Conservation (phyloP, 2,888 invertebrate species). For the Gonocerus acuteangulatus region DNA sequence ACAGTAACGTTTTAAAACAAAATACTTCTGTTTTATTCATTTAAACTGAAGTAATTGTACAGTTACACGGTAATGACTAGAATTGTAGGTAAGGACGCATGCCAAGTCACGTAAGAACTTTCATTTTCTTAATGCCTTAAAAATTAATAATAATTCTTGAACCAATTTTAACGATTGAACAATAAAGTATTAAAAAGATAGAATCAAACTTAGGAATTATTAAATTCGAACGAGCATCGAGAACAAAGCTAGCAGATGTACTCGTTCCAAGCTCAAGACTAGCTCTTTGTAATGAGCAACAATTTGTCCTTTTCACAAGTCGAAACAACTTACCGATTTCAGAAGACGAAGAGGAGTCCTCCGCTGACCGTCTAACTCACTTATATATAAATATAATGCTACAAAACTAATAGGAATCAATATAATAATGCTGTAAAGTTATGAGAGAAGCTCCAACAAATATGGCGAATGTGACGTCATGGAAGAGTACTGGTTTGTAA, state of each 20-base stretch:
- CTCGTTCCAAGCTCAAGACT: background rate
- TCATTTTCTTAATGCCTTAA: no score
- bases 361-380: background rate
- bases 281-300: background rate
- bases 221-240: no score
- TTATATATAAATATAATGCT: background rate
- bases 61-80: no score
- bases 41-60: no score
- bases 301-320: background rate
- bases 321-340: constrained; percentile 14
- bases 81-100: no score
- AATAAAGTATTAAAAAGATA: background rate
- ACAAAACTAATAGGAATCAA: constrained; percentile 12
- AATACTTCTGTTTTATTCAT: no score
- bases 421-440: background rate
- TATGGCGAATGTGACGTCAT: constrained; percentile 26
- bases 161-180: no score
- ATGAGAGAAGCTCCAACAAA: constrained; percentile 9
- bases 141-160: no score
- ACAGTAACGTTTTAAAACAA: no score
- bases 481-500: constrained; percentile 19
- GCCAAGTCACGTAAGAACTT: no score
- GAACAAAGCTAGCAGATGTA: background rate
- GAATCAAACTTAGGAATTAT: background rate
- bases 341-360: background rate